Base-by-base conservation (phyloP, 2,888 invertebrate species). In the Acanthacorydalis orientalis region DNA sequence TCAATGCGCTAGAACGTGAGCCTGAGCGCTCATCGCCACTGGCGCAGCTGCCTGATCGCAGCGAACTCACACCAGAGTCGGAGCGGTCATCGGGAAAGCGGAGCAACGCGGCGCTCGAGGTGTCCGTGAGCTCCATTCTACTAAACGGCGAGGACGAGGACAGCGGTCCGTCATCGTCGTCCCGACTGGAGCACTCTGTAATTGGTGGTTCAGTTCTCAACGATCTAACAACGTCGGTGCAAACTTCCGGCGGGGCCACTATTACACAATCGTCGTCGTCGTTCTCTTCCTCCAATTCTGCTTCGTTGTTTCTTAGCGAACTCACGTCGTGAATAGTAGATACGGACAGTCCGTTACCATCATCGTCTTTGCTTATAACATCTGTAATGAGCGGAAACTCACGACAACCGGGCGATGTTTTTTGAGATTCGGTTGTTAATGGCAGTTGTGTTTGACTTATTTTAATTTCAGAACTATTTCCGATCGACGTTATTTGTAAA, bases 21-120 rank as follows among this genome's bases (percentile, higher is more conserved):
- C 82, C 83, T 66, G 80, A 80, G 57, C 83, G 77, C 68, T 83
- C 83, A 73, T 83, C 83, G 61, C 76, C 75, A 59, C 73, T 73
- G 47, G 59, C 56, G 50, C 71, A 70, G 57, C 78, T 75, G 59
- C 77, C 76, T 60, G 80, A 80, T 58, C 82, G 74, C 60, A 82
- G 69, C 49, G 82, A 82, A 68, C 83, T 82, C 72, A 83, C 78
- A 68, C 83, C 78, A 61, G 78, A 77, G 68, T 78, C 78, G 67
- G 73, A 74, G 60, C 59, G 56, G 48, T 57, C 58, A 60, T 68
- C 60, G 54, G 61, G 58, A 51, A 58, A 58, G 51, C 57, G 65
- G 55, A 62, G 59, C 49, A 57, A 57, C 51, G 57, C 56, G 39
- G 39, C 46, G 46, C 16, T 15, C 40, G 46, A 31, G 50, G 59